Conservation (phyloP, 2,113 vertebrate species). For the Micromys minutus region DNA sequence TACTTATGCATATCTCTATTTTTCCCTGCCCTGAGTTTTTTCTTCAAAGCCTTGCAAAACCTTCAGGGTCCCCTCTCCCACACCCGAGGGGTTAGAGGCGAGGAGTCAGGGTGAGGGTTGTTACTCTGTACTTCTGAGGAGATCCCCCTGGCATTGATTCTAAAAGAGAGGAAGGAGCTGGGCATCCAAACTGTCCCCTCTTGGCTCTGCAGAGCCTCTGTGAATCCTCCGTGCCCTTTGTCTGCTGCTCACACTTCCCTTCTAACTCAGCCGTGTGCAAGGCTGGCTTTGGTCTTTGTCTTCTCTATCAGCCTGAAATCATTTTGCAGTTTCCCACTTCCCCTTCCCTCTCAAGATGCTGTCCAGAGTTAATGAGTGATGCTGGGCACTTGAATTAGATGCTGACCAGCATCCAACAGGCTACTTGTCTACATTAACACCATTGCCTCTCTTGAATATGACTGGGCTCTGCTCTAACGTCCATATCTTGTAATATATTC, state of each 20-base stretch:
- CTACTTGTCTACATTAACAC: background rate
- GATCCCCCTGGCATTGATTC: background rate
- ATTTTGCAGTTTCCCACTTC: background rate
- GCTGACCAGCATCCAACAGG: background rate
- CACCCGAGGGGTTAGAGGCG: conserved; percentile 39
- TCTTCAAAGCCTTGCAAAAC: conserved; percentile 64
- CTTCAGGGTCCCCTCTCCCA: background rate
- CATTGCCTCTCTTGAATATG: background rate
- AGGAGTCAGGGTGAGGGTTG: background rate
- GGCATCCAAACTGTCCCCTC: background rate
- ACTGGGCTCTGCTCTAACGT: background rate
- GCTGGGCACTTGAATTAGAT: background rate
- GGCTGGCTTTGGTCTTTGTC: background rate
- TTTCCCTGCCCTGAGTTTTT: conserved; percentile 1
- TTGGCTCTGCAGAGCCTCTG: background rate
- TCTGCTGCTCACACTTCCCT: background rate
- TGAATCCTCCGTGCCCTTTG: background rate
- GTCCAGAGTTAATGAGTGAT: background rate
- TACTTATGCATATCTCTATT: conserved; percentile 64
- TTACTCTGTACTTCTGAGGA: background rate
- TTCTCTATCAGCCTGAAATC: background rate
- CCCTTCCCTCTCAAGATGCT: background rate
- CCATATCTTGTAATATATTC: background rate
- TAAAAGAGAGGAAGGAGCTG: background rate
- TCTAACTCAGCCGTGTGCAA: background rate